These are phyloP conservation scores for Cryptoprocta ferox DNA, from an alignment of 2,797 vertebrate genomes.

Conservation along the genomic window DNA sequence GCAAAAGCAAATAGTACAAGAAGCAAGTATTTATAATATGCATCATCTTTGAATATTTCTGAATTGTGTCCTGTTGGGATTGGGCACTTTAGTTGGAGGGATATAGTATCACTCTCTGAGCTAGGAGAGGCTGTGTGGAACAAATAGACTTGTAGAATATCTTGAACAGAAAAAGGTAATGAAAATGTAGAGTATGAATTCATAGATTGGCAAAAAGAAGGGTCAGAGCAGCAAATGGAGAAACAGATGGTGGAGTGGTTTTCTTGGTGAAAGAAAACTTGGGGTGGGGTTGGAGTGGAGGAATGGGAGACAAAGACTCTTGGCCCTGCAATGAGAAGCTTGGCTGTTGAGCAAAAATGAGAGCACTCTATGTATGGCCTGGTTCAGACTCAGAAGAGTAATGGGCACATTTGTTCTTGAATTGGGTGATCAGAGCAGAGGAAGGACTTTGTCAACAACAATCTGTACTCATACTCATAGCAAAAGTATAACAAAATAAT, in stretches of 20 bases:
- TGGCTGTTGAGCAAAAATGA: not conserved
- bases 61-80: not conserved
- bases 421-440: not conserved
- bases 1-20: not conserved
- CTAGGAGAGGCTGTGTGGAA: not conserved
- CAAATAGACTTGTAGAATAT: not conserved
- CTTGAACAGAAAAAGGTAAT: slow-evolving; percentile 25
- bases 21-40: not conserved
- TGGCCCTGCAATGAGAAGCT: not conserved
- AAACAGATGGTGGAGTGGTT: not conserved
- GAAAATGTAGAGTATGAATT: not conserved
- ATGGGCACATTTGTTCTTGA: not conserved
- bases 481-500: slow-evolving; percentile 35
- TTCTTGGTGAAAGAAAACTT: not conserved
- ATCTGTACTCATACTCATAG: not conserved
- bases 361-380: not conserved
- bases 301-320: not conserved
- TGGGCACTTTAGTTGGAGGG: not conserved
- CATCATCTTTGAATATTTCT: not conserved
- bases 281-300: not conserved
- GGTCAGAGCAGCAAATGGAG: not conserved
- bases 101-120: not conserved
- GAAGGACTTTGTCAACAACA: slow-evolving; percentile 15
- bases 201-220: not conserved
- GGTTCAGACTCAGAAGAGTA: not conserved